Evolutionary conservation across 2,797 vertebrate species (phyloP), one percentile per base, ranked within the genome.

Genomic region (Centroberyx gerrardi): DNA sequence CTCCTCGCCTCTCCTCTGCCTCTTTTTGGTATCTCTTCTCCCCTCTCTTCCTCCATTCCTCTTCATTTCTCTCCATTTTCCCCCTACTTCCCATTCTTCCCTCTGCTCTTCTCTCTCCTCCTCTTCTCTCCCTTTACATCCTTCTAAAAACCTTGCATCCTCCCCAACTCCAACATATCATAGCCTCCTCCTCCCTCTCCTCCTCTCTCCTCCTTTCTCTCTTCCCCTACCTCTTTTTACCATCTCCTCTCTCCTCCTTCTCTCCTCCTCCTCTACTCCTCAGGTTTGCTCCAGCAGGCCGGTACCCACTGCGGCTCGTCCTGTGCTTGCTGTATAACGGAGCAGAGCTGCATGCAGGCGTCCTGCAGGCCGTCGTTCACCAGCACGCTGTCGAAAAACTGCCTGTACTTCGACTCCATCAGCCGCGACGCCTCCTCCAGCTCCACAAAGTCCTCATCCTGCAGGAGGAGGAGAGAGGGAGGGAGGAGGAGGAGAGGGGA

Each of bases 401-500:
- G 97, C 48, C 94, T 94, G 90, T 96, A 97, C 77, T 96, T 96
- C 8, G 74, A 80, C 89, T 97, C 96, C 83, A 97, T 96, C 78
- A 94, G 95, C 72, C 90, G 93, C 12, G 95, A 96, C 0, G 89
- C 84, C 14, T 97, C 96, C 84, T 96, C 95, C 88, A 98, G 94
- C 81, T 97, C 95, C 81, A 95, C 88, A 59, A 97, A 94, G 75
- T 99, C 97, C 75, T 97, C 97, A 72, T 97, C 96, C 97, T 98
- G 89, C 0, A 44, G 69, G 0, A 42, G 42, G 27, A 38, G 8
- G 17, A 13, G 51, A 22, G 14, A 56, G 17, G 22, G 58, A 13
- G 9, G 27, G 28, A 13, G 29, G 29, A 29, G 6, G 29, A 36
- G 28, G 14, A 44, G 40, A 49, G 22, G 12, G 14, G 5, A 27